A percentile compares a stretch with the other conserved stretches of the same genome.
Conservation (phyloP, 2,888 invertebrate genomes). For the Hyppa rectilinea region DNA sequence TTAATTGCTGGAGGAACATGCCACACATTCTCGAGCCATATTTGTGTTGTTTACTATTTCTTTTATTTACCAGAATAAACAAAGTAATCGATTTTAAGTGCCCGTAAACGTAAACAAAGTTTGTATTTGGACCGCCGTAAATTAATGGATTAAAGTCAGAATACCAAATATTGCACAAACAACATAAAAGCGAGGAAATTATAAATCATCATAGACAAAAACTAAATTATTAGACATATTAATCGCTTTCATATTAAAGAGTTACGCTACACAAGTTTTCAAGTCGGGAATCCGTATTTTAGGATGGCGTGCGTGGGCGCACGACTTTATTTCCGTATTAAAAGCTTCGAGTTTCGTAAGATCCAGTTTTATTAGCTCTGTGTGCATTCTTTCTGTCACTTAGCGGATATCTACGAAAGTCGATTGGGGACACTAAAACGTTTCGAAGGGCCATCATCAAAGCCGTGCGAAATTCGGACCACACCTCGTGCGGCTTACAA, state of each 20-base stretch:
- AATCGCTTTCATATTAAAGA: slow-evolving; percentile 72
- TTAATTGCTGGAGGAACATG: slow-evolving; percentile 48
- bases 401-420: slow-evolving; percentile 82
- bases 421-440: slow-evolving; percentile 75
- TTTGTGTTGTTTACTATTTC: slow-evolving; percentile 14
- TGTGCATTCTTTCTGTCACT: slow-evolving; percentile 81
- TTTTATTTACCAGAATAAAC: slow-evolving; percentile 27
- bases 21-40: slow-evolving; percentile 33
- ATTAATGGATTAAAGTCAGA: slow-evolving; percentile 66
- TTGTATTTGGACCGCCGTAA: slow-evolving; percentile 47
- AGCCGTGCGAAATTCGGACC: slow-evolving; percentile 82
- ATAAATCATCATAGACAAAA: slow-evolving; percentile 69
- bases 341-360: slow-evolving; percentile 77
- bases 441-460: slow-evolving; percentile 77
- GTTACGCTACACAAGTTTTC: slow-evolving; percentile 71
- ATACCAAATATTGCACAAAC: slow-evolving; percentile 65
- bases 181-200: slow-evolving; percentile 66
- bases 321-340: slow-evolving; percentile 78
- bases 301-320: slow-evolving; percentile 76
- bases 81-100: slow-evolving; percentile 27
- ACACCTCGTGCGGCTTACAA: slow-evolving; percentile 71
- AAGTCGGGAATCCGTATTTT: slow-evolving; percentile 71
- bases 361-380: slow-evolving; percentile 76
- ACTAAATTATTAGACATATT: slow-evolving; percentile 70
- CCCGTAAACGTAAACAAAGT: slow-evolving; percentile 36